phyloP scores from a whole-genome alignment of 2,888 invertebrate species.

The Clepsis dumicolana region DNA sequence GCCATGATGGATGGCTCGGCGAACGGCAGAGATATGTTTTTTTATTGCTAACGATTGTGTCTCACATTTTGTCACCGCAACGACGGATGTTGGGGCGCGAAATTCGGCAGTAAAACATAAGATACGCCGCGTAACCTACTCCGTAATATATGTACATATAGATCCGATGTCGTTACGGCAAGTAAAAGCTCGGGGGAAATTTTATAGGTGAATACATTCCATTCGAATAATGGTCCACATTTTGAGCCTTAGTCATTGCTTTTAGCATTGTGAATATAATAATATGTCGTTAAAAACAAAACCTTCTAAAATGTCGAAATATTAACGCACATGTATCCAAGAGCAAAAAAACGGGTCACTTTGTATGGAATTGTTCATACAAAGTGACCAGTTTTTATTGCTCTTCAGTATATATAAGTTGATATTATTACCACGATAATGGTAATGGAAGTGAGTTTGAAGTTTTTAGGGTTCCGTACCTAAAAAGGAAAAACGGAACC shows the following conservation, averaged over 20 bases:
- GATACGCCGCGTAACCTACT: conserved; percentile 32
- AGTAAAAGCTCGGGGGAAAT: conserved; percentile 25
- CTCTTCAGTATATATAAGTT: no score
- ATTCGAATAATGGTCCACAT: conserved; percentile 29
- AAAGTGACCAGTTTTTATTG: no score
- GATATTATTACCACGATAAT: no score
- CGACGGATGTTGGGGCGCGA: conserved; percentile 36
- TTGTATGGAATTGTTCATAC: no score
- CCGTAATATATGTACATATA: conserved; percentile 24
- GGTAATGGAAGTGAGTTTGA: no score
- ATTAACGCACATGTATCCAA: no score
- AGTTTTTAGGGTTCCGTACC: no score
- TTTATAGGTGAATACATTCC: conserved; percentile 36
- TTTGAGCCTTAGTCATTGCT: background rate
- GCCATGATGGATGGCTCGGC: conserved; percentile 27
- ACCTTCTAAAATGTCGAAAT: background rate
- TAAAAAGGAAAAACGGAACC: no score
- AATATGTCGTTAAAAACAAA: background rate
- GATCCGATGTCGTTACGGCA: conserved; percentile 24
- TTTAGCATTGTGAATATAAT: background rate
- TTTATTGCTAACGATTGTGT: conserved; percentile 42
- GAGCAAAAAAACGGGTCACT: no score
- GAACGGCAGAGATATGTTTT: conserved; percentile 32
- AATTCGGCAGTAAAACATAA: conserved; percentile 40
- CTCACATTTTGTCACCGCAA: conserved; percentile 34